Percentiles rank a stretch among this genome's conserved stretches.
Conservation (phyloP, 1,140 invertebrate genomes). For the Aphis gossypii region DNA sequence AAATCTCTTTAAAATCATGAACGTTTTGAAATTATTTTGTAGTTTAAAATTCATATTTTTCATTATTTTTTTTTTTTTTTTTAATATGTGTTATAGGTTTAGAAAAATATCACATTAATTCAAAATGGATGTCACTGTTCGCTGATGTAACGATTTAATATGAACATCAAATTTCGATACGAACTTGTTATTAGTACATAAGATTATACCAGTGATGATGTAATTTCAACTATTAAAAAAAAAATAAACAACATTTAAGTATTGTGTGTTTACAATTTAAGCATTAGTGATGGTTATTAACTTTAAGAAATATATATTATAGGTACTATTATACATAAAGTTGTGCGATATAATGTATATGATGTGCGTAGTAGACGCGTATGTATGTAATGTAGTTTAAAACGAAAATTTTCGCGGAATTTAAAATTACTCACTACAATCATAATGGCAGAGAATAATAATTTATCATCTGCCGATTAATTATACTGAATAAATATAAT, state of each 20-base stretch:
- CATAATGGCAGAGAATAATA: background rate
- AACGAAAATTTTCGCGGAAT: background rate
- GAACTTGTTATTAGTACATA: background rate
- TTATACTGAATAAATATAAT: background rate
- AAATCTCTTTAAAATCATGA: background rate
- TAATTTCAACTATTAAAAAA: background rate
- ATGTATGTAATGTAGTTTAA: background rate
- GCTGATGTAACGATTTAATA: background rate
- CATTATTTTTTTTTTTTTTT: too few species aligned
- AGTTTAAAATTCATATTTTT: background rate
- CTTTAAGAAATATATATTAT: background rate
- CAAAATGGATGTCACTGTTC: background rate
- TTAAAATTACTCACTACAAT: background rate
- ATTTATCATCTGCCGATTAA: background rate
- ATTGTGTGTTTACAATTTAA: background rate
- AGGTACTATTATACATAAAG: too few species aligned
- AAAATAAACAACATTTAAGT: background rate
- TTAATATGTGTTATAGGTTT: background rate
- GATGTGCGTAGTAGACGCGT: background rate
- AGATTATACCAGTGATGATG: background rate
- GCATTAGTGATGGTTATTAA: background rate
- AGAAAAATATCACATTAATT: background rate
- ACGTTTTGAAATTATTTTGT: background rate
- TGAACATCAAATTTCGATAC: background rate
- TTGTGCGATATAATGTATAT: too few species aligned